Percentiles rank a stretch among this genome's conserved stretches.
These are phyloP conservation scores for Seira ritae DNA, from an alignment of 2,888 invertebrate genomes.

Conservation along the genomic window DNA sequence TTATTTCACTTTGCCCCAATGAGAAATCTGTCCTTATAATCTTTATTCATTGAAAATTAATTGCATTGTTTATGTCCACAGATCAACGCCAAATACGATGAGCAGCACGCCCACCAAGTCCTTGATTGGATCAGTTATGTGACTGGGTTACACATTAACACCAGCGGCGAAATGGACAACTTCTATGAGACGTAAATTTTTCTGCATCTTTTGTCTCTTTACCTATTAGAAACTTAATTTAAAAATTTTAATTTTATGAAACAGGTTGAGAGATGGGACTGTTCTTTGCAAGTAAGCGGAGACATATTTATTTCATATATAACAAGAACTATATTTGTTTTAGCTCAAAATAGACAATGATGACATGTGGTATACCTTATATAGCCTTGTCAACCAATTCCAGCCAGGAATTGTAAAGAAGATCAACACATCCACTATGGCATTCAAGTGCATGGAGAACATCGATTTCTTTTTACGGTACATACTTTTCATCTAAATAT, in stretches of 20 bases:
- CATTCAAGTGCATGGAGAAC: conserved; percentile 89
- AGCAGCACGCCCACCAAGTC: conserved; percentile 93
- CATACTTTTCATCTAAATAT: no score
- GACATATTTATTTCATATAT: background rate
- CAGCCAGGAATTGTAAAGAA: conserved; percentile 92
- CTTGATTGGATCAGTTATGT: conserved; percentile 94
- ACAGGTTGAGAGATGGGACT: conserved; percentile 93
- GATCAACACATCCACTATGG: conserved; percentile 92
- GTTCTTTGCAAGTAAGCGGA: conserved; percentile 88
- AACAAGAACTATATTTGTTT: no score
- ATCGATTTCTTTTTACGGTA: conserved; percentile 95
- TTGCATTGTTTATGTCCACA: no score
- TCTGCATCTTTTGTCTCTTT: no score
- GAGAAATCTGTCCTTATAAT: no score
- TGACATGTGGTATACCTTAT: conserved; percentile 70
- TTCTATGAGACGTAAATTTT: conserved; percentile 92
- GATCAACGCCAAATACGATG: conserved; percentile 99
- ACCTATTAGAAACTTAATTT: no score
- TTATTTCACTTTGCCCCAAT: no score
- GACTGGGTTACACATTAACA: conserved; percentile 88
- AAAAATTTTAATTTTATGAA: no score
- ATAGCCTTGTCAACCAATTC: conserved; percentile 89
- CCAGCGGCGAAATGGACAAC: conserved; percentile 94
- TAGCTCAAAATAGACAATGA: no score
- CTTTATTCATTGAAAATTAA: no score